These are phyloP conservation scores for Chrysina gloriosa DNA, from an alignment of 2,888 invertebrate species.

Conservation along the genomic window DNA sequence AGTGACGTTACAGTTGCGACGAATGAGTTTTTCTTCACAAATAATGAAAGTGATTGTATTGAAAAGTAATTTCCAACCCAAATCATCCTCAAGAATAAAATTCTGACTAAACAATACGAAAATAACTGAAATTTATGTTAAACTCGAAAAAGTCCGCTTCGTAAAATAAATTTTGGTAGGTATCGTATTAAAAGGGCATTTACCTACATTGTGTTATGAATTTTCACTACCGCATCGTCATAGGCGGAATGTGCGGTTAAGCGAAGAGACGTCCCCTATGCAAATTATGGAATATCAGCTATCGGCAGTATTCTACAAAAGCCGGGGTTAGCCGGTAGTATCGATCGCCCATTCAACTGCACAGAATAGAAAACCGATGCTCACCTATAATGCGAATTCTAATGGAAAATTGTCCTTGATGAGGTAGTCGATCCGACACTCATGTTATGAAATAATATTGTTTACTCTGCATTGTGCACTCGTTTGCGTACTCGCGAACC, in stretches of 20 bases:
- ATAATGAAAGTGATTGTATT: no score
- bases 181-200: neutral
- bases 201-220: neutral
- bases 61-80: no score
- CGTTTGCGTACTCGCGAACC: neutral
- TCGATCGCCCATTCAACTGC: slow-evolving; percentile 20
- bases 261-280: neutral
- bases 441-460: slow-evolving; percentile 4
- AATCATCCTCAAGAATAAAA: no score
- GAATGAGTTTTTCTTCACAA: no score
- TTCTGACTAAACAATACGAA: no score
- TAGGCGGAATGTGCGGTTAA: neutral
- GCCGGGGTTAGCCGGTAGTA: neutral
- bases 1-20: no score
- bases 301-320: slow-evolving; percentile 3
- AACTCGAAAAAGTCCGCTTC: no score
- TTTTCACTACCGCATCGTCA: neutral
- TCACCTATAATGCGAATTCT: slow-evolving; percentile 28
- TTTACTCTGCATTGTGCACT: slow-evolving; percentile 5
- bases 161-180: no score
- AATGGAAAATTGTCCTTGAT: slow-evolving; percentile 33
- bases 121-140: no score
- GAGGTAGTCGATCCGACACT: neutral
- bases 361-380: slow-evolving; percentile 27
- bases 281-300: slow-evolving; percentile 17